Evolutionary conservation across 1,140 invertebrate species (phyloP).

Genomic region (Coenobita brevimanus): DNA sequence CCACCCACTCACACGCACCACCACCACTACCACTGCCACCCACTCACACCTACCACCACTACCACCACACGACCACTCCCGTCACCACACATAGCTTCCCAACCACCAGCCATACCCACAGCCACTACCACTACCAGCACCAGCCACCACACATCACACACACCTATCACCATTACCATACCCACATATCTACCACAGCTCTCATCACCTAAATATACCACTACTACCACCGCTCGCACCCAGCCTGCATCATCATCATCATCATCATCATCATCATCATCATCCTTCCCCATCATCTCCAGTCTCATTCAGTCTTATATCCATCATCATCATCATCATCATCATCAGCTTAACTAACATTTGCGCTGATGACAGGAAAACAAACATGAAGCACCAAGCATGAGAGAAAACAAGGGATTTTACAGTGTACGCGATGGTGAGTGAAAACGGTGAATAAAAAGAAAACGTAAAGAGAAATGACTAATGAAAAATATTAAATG

Average conservation of each 20-base stretch:
- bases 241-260: no score
- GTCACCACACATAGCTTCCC: not conserved
- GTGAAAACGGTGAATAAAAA: no score
- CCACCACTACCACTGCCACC: not conserved
- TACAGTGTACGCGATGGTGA: no score
- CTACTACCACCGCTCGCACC: no score
- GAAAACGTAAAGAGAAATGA: no score
- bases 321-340: conserved; percentile 4
- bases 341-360: not conserved
- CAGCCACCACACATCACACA: not conserved
- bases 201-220: not conserved
- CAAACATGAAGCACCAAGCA: no score
- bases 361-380: not conserved
- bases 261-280: not conserved
- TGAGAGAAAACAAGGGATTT: no score
- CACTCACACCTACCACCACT: conserved; percentile 1
- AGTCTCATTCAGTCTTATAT: no score
- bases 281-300: not conserved
- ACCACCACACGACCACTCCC: not conserved
- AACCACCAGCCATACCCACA: not conserved
- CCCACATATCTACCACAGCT: not conserved
- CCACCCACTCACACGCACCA: not conserved
- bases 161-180: not conserved
- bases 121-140: not conserved
- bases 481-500: no score